Evolutionary conservation across 2,888 invertebrate genomes (phyloP).

Genomic region (Yponomeuta evonymella): DNA sequence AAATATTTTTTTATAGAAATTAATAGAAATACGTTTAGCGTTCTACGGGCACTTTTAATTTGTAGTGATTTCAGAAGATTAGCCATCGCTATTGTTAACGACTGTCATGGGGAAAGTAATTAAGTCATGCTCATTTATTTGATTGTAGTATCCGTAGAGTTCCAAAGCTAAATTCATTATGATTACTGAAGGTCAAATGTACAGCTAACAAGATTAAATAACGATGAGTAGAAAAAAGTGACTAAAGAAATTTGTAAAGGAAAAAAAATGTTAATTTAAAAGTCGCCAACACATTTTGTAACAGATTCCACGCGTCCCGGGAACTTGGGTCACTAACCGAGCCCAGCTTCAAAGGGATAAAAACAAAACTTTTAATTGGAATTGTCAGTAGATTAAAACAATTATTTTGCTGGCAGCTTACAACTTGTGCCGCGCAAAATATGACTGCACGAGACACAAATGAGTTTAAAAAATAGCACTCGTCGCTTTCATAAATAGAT

Average conservation of each 20-base stretch:
- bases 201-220: not conserved
- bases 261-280: constrained; percentile 10
- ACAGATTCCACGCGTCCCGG: constrained; percentile 19
- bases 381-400: constrained; percentile 64
- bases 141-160: too few relatives aligned
- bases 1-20: constrained; percentile 29
- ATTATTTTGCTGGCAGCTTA: constrained; percentile 50
- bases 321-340: constrained; percentile 37
- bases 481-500: not conserved
- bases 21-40: not conserved
- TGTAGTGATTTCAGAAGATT: too few relatives aligned
- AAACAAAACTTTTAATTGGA: constrained; percentile 60
- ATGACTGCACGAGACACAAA: not conserved
- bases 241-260: too few relatives aligned
- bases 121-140: too few relatives aligned
- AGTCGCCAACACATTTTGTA: not conserved
- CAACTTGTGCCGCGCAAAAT: constrained; percentile 41
- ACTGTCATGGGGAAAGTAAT: too few relatives aligned
- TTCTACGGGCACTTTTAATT: not conserved
- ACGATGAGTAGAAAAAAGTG: not conserved
- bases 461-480: not conserved
- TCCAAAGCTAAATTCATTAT: not conserved
- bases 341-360: constrained; percentile 49
- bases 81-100: too few relatives aligned
- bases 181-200: not conserved